phyloP scores from a whole-genome alignment of 2,888 invertebrate genomes.

The Galerucella nymphaeae region DNA sequence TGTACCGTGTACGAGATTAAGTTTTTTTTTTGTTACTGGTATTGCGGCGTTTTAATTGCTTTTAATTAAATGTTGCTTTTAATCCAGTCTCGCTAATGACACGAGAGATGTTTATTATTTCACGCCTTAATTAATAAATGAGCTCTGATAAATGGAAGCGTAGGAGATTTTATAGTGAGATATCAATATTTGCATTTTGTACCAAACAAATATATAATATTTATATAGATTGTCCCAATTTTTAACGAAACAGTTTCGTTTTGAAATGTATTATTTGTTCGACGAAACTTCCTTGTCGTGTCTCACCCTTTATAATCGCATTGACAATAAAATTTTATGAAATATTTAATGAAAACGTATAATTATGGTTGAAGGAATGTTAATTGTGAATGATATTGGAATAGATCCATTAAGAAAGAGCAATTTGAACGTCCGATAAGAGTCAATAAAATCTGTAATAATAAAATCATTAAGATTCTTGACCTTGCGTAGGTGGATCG shows the following conservation, averaged over 20 bases:
- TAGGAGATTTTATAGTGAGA: constrained; percentile 29
- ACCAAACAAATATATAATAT: too few species aligned
- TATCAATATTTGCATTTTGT: neutral
- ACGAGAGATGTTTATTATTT: constrained; percentile 36
- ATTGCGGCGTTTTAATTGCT: constrained; percentile 43
- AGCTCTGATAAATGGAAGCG: constrained; percentile 31
- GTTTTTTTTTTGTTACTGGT: neutral
- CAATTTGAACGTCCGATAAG: constrained; percentile 33
- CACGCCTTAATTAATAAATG: constrained; percentile 32
- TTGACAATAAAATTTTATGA: too few species aligned
- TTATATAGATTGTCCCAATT: too few species aligned
- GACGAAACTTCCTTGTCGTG: too few species aligned
- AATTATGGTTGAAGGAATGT: constrained; percentile 12
- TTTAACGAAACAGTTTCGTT: too few species aligned
- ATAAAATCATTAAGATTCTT: constrained; percentile 52
- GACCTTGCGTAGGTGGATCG: constrained; percentile 53
- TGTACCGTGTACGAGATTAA: constrained; percentile 5
- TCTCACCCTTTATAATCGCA: too few species aligned
- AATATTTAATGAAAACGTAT: too few species aligned
- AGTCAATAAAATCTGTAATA: constrained; percentile 50
- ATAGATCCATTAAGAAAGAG: constrained; percentile 32
- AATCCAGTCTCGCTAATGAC: constrained; percentile 32
- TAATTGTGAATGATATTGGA: constrained; percentile 29
- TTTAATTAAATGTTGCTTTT: constrained; percentile 36
- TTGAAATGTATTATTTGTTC: too few species aligned